Evolutionary conservation across 2,797 vertebrate species (phyloP).

Genomic region (Epinephelus coioides): DNA sequence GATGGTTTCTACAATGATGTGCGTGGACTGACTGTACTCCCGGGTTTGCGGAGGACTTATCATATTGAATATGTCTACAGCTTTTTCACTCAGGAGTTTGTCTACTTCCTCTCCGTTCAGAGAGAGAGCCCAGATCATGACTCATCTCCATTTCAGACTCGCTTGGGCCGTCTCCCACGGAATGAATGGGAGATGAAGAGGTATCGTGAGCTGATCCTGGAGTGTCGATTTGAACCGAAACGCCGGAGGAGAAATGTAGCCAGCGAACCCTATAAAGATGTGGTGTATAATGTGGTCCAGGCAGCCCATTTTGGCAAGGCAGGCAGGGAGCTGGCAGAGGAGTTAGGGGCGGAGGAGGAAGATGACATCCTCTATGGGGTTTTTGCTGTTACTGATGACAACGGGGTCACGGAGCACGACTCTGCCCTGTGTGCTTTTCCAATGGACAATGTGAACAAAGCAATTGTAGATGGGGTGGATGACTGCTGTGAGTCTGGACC

Average conservation of each 20-base stretch:
- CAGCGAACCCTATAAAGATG: constrained; percentile 70
- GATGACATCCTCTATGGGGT: constrained; percentile 91
- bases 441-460: constrained; percentile 85
- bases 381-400: constrained; percentile 86
- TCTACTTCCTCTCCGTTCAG: constrained; percentile 95
- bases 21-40: constrained; percentile 89
- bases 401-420: constrained; percentile 67
- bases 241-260: constrained; percentile 79
- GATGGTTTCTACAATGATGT: constrained; percentile 90
- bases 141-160: constrained; percentile 88
- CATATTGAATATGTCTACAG: constrained; percentile 92
- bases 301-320: constrained; percentile 90
- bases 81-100: constrained; percentile 87
- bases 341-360: constrained; percentile 85
- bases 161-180: constrained; percentile 89
- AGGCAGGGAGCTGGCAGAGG: constrained; percentile 86
- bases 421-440: constrained; percentile 95
- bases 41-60: constrained; percentile 85
- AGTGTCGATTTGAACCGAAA: constrained; percentile 93
- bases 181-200: constrained; percentile 86
- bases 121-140: constrained; percentile 77
- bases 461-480: constrained; percentile 89
- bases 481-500: constrained; percentile 87
- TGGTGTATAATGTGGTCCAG: constrained; percentile 91
- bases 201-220: constrained; percentile 92